Conservation (phyloP, 1,140 invertebrate genomes). For the Caenorhabditis remanei region DNA sequence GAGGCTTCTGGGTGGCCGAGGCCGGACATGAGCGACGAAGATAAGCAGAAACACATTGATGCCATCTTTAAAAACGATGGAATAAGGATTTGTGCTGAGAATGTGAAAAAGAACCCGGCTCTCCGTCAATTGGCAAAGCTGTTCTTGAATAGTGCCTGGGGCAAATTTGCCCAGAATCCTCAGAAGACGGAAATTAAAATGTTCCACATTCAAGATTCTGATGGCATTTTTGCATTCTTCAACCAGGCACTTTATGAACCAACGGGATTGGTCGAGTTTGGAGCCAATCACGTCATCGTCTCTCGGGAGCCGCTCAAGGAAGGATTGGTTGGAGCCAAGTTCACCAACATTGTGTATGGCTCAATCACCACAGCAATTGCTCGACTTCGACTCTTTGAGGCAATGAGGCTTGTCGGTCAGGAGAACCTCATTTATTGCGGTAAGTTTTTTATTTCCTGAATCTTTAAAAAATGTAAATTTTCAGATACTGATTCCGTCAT, state of each 20-base stretch:
- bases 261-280: neutral
- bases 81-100: neutral
- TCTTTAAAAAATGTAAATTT: too few relatives aligned
- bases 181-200: neutral
- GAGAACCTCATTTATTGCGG: neutral
- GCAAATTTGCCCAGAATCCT: neutral
- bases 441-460: too few relatives aligned
- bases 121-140: neutral
- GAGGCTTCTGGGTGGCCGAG: neutral
- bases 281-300: neutral
- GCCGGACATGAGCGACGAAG: neutral
- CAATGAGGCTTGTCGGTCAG: neutral
- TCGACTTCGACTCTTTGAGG: neutral
- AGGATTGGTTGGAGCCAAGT: neutral
- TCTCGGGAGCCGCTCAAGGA: neutral
- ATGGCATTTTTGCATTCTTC: neutral
- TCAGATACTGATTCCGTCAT: neutral
- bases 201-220: neutral
- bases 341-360: neutral
- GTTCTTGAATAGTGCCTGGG: neutral
- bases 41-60: neutral
- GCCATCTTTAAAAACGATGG: neutral
- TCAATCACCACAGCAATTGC: neutral
- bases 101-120: neutral
- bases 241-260: neutral